These are phyloP conservation scores for Petrolisthes manimaculis DNA, from an alignment of 2,888 invertebrate genomes.

Conservation along the genomic window DNA sequence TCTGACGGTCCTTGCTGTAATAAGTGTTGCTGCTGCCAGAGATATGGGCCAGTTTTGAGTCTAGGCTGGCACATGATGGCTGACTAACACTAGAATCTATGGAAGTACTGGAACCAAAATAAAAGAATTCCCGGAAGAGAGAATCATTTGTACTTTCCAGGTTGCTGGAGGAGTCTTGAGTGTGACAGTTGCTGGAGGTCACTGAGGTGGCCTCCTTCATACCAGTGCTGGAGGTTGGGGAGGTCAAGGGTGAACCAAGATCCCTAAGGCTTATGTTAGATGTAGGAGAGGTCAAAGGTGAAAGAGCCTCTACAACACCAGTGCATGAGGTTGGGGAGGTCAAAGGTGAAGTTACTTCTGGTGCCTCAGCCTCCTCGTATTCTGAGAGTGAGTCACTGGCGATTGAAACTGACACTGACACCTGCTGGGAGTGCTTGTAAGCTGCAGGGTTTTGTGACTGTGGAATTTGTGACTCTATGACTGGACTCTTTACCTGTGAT, in stretches of 20 bases:
- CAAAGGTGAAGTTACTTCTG: background rate
- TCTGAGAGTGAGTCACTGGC: slow-evolving; percentile 22
- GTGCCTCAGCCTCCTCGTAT: slow-evolving; percentile 21
- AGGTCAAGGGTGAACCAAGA: background rate
- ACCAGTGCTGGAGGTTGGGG: background rate
- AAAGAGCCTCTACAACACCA: background rate
- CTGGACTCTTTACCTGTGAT: background rate
- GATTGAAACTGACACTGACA: background rate
- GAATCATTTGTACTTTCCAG: slow-evolving; percentile 19
- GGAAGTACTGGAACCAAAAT: slow-evolving; percentile 50
- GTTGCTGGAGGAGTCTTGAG: slow-evolving; percentile 22
- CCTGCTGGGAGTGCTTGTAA: slow-evolving; percentile 44
- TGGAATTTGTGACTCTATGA: background rate
- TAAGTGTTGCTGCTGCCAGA: slow-evolving; percentile 49
- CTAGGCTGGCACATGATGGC: slow-evolving; percentile 51
- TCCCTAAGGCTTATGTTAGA: too few relatives aligned
- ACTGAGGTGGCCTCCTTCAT: background rate
- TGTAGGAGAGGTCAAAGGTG: too few relatives aligned
- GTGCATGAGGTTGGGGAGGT: background rate
- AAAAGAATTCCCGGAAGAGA: slow-evolving; percentile 14
- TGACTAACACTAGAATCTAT: slow-evolving; percentile 50
- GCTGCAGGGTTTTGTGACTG: background rate
- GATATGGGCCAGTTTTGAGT: slow-evolving; percentile 45
- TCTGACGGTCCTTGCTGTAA: slow-evolving; percentile 26
- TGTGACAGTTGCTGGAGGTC: background rate